These are phyloP conservation scores for Drosophila incognita DNA, from an alignment of 2,888 invertebrate species.

Conservation along the genomic window DNA sequence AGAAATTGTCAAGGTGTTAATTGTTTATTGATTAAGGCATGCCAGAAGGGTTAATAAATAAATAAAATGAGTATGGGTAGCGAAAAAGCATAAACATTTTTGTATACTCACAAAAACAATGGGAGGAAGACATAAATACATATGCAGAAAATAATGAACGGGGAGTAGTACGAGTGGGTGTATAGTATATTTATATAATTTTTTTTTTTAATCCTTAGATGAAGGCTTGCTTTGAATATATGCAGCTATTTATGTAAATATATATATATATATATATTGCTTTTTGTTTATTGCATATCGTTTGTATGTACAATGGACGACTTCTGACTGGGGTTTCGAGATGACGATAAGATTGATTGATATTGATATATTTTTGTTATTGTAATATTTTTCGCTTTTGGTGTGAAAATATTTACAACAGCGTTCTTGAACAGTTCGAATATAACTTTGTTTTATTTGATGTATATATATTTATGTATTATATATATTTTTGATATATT, in stretches of 20 bases:
- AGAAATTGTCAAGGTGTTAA: not conserved
- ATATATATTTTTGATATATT: constrained; percentile 45
- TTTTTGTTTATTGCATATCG: constrained; percentile 25
- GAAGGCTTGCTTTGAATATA: constrained; percentile 26
- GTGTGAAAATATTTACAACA: constrained; percentile 82
- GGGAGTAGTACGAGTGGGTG: constrained; percentile 67
- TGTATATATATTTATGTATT: constrained; percentile 15
- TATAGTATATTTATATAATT: constrained; percentile 38
- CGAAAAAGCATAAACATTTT: constrained; percentile 68
- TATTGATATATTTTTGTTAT: constrained; percentile 26
- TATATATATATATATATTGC: constrained; percentile 2
- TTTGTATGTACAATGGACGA: constrained; percentile 71
- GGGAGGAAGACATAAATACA: constrained; percentile 76
- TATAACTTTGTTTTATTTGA: constrained; percentile 24
- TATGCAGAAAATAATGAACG: constrained; percentile 75
- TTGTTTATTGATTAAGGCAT: constrained; percentile 8
- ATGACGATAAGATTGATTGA: constrained; percentile 20
- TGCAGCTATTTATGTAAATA: constrained; percentile 1
- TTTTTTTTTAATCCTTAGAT: constrained; percentile 42
- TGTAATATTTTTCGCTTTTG: constrained; percentile 38
- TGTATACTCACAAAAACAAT: constrained; percentile 80
- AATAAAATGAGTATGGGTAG: constrained; percentile 4
- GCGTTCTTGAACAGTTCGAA: constrained; percentile 58
- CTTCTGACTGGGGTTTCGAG: constrained; percentile 30
- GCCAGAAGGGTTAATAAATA: constrained; percentile 6